These are phyloP conservation scores for Carposina sasakii DNA, from an alignment of 1,140 invertebrate genomes.

Conservation along the genomic window DNA sequence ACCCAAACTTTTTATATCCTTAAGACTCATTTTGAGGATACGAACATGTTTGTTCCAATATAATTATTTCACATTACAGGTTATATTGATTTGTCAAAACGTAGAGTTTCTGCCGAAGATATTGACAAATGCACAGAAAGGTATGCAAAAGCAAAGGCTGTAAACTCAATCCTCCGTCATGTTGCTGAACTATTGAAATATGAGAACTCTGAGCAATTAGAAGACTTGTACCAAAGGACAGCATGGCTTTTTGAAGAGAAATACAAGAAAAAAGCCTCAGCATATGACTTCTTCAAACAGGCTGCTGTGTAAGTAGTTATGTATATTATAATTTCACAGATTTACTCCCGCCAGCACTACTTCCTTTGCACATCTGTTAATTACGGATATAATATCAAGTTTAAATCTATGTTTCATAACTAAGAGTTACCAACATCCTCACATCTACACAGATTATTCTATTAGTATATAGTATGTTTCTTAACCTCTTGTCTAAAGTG, in stretches of 20 bases:
- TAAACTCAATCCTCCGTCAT: slow-evolving; percentile 97
- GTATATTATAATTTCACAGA: no score
- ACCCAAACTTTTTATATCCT: no score
- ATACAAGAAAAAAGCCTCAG: slow-evolving; percentile 94
- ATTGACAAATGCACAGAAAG: slow-evolving; percentile 98
- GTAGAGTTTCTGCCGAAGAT: slow-evolving; percentile 98
- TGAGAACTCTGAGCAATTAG: slow-evolving; percentile 92
- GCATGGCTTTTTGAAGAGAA: slow-evolving; percentile 99
- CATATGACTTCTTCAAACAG: slow-evolving; percentile 99
- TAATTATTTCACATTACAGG: slow-evolving; percentile 72
- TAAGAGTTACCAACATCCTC: no score
- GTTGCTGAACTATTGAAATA: slow-evolving; percentile 96
- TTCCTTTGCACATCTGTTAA: no score
- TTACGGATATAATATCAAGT: no score
- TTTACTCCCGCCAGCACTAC: no score
- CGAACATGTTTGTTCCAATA: slow-evolving; percentile 5
- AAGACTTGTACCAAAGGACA: slow-evolving; percentile 97
- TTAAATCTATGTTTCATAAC: no score
- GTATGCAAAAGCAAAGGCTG: slow-evolving; percentile 98
- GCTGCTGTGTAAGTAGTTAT: slow-evolving; percentile 95
- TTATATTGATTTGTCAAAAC: slow-evolving; percentile 99
- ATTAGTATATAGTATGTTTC: no score
- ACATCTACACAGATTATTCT: no score
- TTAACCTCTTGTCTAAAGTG: no score
- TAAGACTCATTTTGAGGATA: no score